Evolutionary conservation across 2,888 invertebrate species (phyloP), one percentile per base, ranked within the genome.

Genomic region (Ectropis crepuscularia): DNA sequence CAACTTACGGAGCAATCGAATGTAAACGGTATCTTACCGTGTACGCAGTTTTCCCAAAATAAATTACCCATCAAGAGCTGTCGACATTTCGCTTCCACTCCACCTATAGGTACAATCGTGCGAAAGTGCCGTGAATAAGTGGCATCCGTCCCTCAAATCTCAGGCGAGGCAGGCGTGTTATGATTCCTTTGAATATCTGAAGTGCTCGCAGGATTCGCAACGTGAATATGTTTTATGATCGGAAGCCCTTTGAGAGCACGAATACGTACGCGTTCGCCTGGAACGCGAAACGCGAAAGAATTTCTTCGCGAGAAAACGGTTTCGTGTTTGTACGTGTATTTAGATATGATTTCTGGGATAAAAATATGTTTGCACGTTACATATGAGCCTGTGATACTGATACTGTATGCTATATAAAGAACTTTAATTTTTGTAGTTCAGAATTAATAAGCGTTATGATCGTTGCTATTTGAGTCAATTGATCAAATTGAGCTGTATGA

Each of bases 121-220:
- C 43, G 43, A 43, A 45, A 43, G 53, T 53, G 51, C 53, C 42
- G 43, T 43, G 43, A 11, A 46, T 55, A 55, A 55, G 46, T 45
- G 47, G 57, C 53, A 51, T 28, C 51, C 51, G 41, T 51, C 51
- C 51, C 51, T 59, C 41, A 54, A 48, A 48, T 37, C 38, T 49
- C 49, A 49, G 38, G 12, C 48, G 49, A 38, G 53, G n/a, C 43
- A 10, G 43, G 36, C 39, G 16, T 51, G 55, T 51, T 57, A 60
- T 53, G 42, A 46, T 47, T 48, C 53, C 63, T 63, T 58, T 63
- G 57, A 57, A 61, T 45, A 45, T 48, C 37, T 51, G 47, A 57
- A 57, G 57, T 57, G 48, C 16, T 53, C 38, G 43, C 53, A 43
- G 10, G 43, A 45, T 37, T 58, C 53, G 48, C 47, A 48, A 57